Evolutionary conservation across 1,140 invertebrate genomes (phyloP).

Genomic region (Drosophila lowei): DNA sequence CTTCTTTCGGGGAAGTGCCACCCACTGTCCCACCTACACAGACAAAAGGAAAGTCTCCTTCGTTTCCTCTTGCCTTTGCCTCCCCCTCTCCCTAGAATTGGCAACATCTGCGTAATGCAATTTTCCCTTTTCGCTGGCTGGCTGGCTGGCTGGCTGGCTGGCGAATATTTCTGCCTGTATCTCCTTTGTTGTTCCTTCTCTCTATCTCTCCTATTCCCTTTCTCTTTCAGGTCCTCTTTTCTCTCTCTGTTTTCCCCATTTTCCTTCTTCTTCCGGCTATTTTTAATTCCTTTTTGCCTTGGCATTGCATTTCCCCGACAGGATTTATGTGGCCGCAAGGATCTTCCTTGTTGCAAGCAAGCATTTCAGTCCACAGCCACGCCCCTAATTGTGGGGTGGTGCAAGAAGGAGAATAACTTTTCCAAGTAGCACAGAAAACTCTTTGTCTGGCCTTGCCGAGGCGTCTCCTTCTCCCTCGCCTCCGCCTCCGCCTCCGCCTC

Average conservation of each 20-base stretch:
- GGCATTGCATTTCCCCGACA: constrained; percentile 39
- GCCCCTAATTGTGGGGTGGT: constrained; percentile 37
- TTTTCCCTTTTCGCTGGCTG: constrained; percentile 65
- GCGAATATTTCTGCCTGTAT: constrained; percentile 34
- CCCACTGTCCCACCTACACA: constrained; percentile 37
- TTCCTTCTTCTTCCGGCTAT: constrained; percentile 24
- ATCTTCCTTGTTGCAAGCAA: constrained; percentile 46
- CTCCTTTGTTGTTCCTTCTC: constrained; percentile 33
- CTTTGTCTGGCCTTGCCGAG: constrained; percentile 20
- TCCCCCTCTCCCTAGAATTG: constrained; percentile 39
- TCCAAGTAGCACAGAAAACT: constrained; percentile 15
- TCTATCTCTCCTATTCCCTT: not conserved
- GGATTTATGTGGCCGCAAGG: constrained; percentile 49
- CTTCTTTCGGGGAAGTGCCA: constrained; percentile 31
- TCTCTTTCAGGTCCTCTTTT: not conserved
- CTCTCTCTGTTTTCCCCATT: constrained; percentile 25
- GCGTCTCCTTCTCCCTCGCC: not conserved
- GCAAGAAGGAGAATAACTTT: constrained; percentile 9
- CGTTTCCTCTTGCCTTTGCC: not conserved
- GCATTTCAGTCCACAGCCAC: constrained; percentile 28
- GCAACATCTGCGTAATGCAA: constrained; percentile 79
- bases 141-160: constrained; percentile 54
- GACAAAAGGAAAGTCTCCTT: constrained; percentile 23
- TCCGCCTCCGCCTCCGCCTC: constrained; percentile 4
- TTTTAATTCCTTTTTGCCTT: constrained; percentile 53